A percentile compares a stretch with the other conserved stretches of the same genome.
Evolutionary conservation across 1,140 invertebrate genomes (phyloP).

Genomic region (Zaprionus camerounensis): DNA sequence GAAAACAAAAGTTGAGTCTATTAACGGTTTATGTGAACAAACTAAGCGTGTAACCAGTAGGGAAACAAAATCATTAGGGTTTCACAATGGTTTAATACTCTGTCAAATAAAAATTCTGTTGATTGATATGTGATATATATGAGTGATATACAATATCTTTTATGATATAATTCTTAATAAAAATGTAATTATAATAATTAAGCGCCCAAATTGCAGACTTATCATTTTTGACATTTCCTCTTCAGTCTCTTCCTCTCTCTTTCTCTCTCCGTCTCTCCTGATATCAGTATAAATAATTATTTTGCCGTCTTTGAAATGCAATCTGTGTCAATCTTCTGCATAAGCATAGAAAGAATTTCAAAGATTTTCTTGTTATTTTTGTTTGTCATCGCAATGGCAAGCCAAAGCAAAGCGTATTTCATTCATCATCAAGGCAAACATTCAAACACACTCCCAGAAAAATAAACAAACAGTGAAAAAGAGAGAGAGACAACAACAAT

Average conservation of each 20-base stretch:
- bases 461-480: conserved; percentile 30
- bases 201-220: background rate
- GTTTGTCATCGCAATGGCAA: background rate
- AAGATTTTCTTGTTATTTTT: conserved; percentile 12
- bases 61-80: background rate
- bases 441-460: conserved; percentile 9
- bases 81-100: background rate
- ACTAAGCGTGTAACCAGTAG: background rate
- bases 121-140: background rate
- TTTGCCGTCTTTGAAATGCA: conserved; percentile 15
- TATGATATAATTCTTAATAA: background rate
- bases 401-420: conserved; percentile 16
- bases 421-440: conserved; percentile 40
- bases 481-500: conserved; percentile 11
- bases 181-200: background rate
- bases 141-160: background rate
- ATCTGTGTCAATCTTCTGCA: conserved; percentile 11
- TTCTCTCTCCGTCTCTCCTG: background rate
- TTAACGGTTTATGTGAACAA: conserved; percentile 3
- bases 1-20: conserved; percentile 2
- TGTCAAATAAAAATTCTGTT: background rate
- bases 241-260: background rate
- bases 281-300: background rate
- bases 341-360: conserved; percentile 4
- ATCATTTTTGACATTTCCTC: background rate